A percentile compares a stretch with the other conserved stretches of the same genome.
Evolutionary conservation across 2,113 vertebrate genomes (phyloP).

Genomic region (Danionella cerebrum): DNA sequence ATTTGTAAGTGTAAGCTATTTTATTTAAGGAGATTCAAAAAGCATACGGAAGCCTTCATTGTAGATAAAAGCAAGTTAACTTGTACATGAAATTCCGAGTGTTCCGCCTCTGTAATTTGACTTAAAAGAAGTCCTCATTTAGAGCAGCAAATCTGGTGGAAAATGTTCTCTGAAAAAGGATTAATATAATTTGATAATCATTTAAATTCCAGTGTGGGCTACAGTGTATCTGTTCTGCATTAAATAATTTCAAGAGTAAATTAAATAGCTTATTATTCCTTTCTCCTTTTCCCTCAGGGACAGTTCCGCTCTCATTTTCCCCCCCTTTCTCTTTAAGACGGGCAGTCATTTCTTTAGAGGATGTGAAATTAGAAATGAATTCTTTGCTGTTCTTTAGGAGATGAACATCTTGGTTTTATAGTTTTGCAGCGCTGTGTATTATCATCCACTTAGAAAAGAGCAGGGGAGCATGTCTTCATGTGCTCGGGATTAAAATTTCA

Average conservation of each 20-base stretch:
- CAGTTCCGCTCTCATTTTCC: constrained; percentile 32
- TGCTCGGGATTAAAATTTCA: constrained; percentile 13
- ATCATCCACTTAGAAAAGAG: constrained; percentile 5
- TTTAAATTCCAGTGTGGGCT: constrained; percentile 73
- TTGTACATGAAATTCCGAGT: constrained; percentile 56
- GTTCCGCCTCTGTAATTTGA: constrained; percentile 65
- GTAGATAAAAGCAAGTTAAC: constrained; percentile 34
- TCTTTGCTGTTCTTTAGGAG: constrained; percentile 57
- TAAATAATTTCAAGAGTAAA: constrained; percentile 73
- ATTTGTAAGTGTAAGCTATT: not conserved
- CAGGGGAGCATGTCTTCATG: constrained; percentile 23
- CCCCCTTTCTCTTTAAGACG: constrained; percentile 47
- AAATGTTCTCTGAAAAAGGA: constrained; percentile 70
- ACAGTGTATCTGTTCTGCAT: constrained; percentile 68
- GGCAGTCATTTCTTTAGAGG: constrained; percentile 63
- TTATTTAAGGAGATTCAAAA: not conserved
- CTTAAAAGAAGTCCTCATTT: constrained; percentile 72
- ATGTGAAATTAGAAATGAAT: constrained; percentile 56
- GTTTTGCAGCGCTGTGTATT: constrained; percentile 49
- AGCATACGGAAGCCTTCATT: not conserved
- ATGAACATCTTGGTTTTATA: constrained; percentile 68
- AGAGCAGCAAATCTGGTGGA: constrained; percentile 69
- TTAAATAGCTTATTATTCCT: constrained; percentile 74
- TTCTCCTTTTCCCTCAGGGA: constrained; percentile 62
- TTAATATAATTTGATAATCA: constrained; percentile 78